Base-by-base conservation (phyloP, 2,113 vertebrate genomes). In the Bujurquina vittata region DNA sequence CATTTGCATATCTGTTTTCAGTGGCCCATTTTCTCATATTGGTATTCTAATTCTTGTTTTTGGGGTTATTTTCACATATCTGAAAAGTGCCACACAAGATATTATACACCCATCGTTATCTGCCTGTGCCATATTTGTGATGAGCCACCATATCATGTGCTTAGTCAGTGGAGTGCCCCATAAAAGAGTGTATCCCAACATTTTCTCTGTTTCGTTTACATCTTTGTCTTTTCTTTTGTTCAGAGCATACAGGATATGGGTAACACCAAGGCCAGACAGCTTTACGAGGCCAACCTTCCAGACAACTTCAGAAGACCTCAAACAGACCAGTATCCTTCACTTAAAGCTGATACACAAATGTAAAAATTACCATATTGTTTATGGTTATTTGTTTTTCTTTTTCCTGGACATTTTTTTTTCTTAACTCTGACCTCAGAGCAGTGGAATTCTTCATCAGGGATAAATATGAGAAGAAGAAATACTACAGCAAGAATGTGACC, bases 191-290 rank as follows among this genome's bases (percentile, higher is more conserved):
- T 17, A 54, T 72, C 26, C 10, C 7, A 33, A 33, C 67, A 33
- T 72, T 31, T 54, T 54, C 0, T 4, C 12, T 54, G 5, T 18
- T 54, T n/a, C 20, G 0, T 72, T 72, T 72, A 72, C 4, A 22
- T 72, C 1, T 54, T 6, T 59, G 3, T 81, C 85, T 84, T 89
- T 93, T 52, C 1, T 22, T 5, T 77, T 56, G 80, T 3, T 87
- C 93, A 99, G 98, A 98, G 98, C 87, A 97, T 99, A 95, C 97
- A 98, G 88, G 97, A 99, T 75, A 99, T 99, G 97, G 98, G 98
- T 9, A 99, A 99, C 3, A 96, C 97, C 77, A 99, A 97, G 91
- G 97, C 98, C 83, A 97, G 97, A 67, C 95, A 96, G 65, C 96
- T 99, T 3, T 99, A 99, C 12, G 94, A 95, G 72, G 94, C 89